phyloP scores from a whole-genome alignment of 2,888 invertebrate species.

The Acleris cristana region DNA sequence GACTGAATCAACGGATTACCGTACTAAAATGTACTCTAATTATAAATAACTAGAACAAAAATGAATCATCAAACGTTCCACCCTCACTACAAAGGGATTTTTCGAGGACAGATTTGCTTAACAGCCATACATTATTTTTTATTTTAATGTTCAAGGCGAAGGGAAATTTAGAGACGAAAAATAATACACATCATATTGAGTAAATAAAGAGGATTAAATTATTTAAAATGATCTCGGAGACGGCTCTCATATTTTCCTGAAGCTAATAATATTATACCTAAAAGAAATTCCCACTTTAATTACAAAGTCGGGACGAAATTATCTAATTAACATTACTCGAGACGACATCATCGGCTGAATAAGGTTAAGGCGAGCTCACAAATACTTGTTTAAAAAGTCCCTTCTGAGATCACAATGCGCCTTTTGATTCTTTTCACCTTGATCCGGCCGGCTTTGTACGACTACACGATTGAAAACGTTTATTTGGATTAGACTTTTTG shows the following conservation, averaged over 20 bases:
- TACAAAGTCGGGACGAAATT: conserved; percentile 62
- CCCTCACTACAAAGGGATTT: too few species aligned
- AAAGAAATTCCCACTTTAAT: conserved; percentile 52
- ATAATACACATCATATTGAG: too few species aligned
- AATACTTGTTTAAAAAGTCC: conserved; percentile 57
- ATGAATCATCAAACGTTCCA: too few species aligned
- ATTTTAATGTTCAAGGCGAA: too few species aligned
- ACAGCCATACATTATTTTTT: too few species aligned
- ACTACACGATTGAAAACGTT: conserved; percentile 31
- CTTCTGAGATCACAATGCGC: conserved; percentile 39
- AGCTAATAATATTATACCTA: background rate
- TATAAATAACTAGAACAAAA: too few species aligned
- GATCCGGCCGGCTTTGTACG: conserved; percentile 29
- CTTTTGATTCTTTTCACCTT: conserved; percentile 36
- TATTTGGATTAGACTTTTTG: conserved; percentile 29
- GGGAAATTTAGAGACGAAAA: too few species aligned
- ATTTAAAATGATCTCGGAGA: too few species aligned
- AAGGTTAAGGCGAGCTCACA: conserved; percentile 60
- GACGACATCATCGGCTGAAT: conserved; percentile 55
- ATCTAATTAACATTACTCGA: conserved; percentile 66
- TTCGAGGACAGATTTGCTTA: too few species aligned
- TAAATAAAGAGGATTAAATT: too few species aligned
- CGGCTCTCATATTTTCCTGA: too few species aligned
- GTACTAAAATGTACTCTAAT: too few species aligned
- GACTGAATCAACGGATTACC: conserved; percentile 33